Evolutionary conservation across 2,888 invertebrate genomes (phyloP), one percentile per base, ranked within the genome.

Genomic region (Sylvicola fuscatus): DNA sequence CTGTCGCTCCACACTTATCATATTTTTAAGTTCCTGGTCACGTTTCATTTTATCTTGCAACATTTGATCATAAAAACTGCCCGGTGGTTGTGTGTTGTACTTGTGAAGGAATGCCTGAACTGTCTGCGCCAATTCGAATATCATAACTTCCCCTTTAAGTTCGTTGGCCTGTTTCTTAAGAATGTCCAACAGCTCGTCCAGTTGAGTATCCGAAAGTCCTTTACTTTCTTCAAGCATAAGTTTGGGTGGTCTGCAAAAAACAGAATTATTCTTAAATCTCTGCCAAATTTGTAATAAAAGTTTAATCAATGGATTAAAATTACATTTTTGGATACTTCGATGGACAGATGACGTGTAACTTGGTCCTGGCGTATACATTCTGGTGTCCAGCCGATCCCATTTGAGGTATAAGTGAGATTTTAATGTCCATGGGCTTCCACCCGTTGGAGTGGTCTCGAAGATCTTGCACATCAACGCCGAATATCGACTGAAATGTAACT

Each of bases 11-110:
- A 68, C 60, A 47, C 71, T 63, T 44, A 72, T 62, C 35, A 70
- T 65, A 39, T 72, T 64, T 32, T 67, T 56, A 44, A 72, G 68
- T 37, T 66, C 60, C 45, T 72, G 66, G 45, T 77, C 70, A 43
- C 68, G 64, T 49, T 75, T 70, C 44, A 70, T 69, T 41, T 74
- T 70, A 36, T 76, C 68, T 34, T 68, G 66, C 8, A 86, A 54
- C 90, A 92, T 92, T 61, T 90, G 82, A 41, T 92, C 90, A 47
- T 90, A 87, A 54, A 82, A 87, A 7, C 90, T 90, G 39, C 78
- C 66, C 35, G 66, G 65, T 0, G 72, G 73, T 1, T 86, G 83
- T 50, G 78, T 82, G 51, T 87, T 86, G 55, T 86, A 72, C 14
- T 70, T 61, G 41, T 80, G 72, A 1, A 92, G 64, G 51, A 80